Conservation (phyloP, 2,888 invertebrate species). For the Lithophane socia region DNA sequence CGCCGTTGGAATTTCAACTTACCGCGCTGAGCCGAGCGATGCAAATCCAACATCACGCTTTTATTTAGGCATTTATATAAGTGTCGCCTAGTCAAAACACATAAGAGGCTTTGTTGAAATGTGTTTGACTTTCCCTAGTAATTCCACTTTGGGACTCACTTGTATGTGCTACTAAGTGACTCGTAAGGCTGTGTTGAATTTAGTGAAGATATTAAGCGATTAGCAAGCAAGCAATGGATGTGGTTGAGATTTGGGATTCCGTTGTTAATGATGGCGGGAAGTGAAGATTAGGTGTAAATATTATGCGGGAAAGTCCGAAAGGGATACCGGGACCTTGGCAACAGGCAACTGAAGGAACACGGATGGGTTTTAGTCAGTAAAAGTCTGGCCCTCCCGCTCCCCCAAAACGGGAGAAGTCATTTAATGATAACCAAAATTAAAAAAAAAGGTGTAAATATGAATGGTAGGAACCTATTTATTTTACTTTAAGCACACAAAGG, state of each 20-base stretch:
- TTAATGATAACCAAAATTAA: no score
- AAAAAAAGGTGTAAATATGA: neutral
- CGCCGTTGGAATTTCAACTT: neutral
- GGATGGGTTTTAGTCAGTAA: no score
- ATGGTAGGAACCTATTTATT: no score
- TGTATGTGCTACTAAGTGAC: slow-evolving; percentile 46
- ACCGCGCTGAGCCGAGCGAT: neutral
- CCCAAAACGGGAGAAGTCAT: no score
- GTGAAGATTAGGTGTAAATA: neutral
- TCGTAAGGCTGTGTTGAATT: slow-evolving; percentile 3
- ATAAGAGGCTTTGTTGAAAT: slow-evolving; percentile 39
- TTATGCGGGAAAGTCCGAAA: no score
- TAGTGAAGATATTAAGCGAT: slow-evolving; percentile 4
- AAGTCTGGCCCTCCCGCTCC: no score
- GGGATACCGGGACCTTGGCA: no score
- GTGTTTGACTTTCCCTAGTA: slow-evolving; percentile 59
- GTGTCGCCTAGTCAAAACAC: neutral
- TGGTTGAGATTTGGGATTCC: neutral
- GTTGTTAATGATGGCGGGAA: neutral
- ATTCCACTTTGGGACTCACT: slow-evolving; percentile 49
- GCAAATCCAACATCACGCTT: neutral
- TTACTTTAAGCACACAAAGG: no score
- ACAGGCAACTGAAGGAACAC: no score
- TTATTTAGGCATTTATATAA: neutral
- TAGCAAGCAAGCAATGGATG: neutral